phyloP scores from a whole-genome alignment of 2,888 invertebrate species.

The Chelonus formosanus region DNA sequence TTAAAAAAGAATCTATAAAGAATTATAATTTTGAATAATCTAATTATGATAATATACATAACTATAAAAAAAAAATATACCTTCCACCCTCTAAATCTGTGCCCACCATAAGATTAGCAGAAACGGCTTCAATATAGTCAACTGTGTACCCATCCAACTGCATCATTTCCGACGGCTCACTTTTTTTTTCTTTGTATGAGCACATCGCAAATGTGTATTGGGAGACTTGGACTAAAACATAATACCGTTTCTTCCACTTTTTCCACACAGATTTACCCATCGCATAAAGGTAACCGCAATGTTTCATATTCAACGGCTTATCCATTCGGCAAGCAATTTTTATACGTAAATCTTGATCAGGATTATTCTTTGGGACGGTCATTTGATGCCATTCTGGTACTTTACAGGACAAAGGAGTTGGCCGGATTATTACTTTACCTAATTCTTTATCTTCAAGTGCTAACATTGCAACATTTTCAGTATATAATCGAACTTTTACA shows the following conservation, averaged over 20 bases:
- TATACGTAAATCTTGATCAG: constrained; percentile 95
- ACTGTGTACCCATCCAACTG: constrained; percentile 99
- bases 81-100: constrained; percentile 71
- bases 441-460: constrained; percentile 99
- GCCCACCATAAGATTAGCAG: constrained; percentile 92
- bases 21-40: constrained; percentile 4
- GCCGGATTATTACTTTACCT: constrained; percentile 89
- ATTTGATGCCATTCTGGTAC: constrained; percentile 99
- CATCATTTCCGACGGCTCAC: constrained; percentile 99
- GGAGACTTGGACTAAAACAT: constrained; percentile 97
- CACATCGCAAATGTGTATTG: constrained; percentile 99
- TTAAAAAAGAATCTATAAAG: constrained; percentile 90
- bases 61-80: constrained; percentile 39
- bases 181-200: constrained; percentile 98
- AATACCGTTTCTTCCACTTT: constrained; percentile 99
- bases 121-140: constrained; percentile 95
- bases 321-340: constrained; percentile 99
- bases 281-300: constrained; percentile 95
- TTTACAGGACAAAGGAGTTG: constrained; percentile 87
- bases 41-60: not conserved
- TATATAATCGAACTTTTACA: constrained; percentile 97
- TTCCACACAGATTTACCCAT: constrained; percentile 98
- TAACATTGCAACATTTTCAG: constrained; percentile 96
- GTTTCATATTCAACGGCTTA: constrained; percentile 98
- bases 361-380: constrained; percentile 92